Percentiles rank a stretch among this genome's conserved stretches.
These are phyloP conservation scores for Channa argus DNA, from an alignment of 2,113 vertebrate genomes.

Conservation along the genomic window DNA sequence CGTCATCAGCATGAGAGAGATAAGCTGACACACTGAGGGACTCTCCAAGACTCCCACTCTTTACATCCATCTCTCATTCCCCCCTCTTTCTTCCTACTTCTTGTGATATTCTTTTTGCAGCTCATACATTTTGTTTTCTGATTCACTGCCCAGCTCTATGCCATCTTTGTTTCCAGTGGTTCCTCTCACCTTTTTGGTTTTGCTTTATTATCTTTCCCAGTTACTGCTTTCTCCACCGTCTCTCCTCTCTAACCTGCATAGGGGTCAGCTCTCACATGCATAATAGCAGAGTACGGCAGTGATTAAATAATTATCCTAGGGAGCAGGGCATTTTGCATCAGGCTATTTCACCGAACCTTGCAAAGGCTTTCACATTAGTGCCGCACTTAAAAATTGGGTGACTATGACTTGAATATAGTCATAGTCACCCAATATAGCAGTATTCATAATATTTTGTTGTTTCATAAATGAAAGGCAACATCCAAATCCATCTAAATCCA, in stretches of 20 bases:
- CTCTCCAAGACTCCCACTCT: constrained; percentile 71
- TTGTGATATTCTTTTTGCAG: constrained; percentile 50
- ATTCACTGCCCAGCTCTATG: constrained; percentile 9
- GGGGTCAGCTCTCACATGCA: constrained; percentile 24
- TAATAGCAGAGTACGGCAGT: constrained; percentile 33
- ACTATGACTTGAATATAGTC: background rate
- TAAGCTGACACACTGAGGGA: constrained; percentile 76
- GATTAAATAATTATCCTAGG: constrained; percentile 49
- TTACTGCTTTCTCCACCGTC: constrained; percentile 10
- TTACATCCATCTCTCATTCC: constrained; percentile 57
- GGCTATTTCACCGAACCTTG: constrained; percentile 28
- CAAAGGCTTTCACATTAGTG: constrained; percentile 28
- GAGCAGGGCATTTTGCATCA: constrained; percentile 46
- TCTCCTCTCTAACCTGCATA: constrained; percentile 18
- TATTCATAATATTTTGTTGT: background rate
- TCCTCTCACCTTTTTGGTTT: constrained; percentile 20
- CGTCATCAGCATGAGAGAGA: constrained; percentile 75
- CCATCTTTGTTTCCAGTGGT: constrained; percentile 19
- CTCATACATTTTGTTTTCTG: constrained; percentile 21
- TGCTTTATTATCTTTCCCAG: constrained; percentile 23
- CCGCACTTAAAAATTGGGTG: constrained; percentile 5
- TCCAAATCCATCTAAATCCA: too few relatives aligned
- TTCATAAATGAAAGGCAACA: background rate
- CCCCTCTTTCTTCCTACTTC: constrained; percentile 34
- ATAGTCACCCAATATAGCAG: background rate